Evolutionary conservation across 2,113 vertebrate genomes (phyloP), one percentile per base, ranked within the genome.

Genomic region (Ceyx margarethae): DNA sequence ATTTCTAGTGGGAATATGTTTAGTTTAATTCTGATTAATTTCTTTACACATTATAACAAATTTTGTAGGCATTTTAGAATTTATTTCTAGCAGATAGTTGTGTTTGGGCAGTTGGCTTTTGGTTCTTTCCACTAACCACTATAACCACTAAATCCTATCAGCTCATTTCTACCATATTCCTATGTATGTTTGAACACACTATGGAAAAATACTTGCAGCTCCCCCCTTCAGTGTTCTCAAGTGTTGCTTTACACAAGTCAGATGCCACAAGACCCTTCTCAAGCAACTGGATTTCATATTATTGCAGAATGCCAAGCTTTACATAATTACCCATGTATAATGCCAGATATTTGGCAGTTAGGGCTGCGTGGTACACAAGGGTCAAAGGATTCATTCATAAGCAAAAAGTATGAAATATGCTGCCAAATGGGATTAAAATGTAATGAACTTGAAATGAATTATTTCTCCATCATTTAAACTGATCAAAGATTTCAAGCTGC

Each of bases 331-430:
- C 50, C 25, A 57, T 87, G 87, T 73, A 85, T 62, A 87, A 91
- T 57, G n/a, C 28, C 50, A 76, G 22, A 83, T 72, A 91, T 57
- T 66, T 73, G 51, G 31, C 75, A 84, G 19, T 68, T 78, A 58
- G 1, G 62, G 37, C 46, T 68, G 20, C 28, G 14, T 15, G 22
- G 22, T 26, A 87, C 17, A 85, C 54, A 77, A 60, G 4, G 17
- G 68, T 90, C 87, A 86, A 92, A 92, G 37, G 84, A 90, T 67
- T 71, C 60, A 78, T 81, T 81, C 81, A 78, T 40, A 81, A 90
- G 69, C 43, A 77, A 83, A 85, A 86, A 29, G 13, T 23, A 67
- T 2, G 4, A 92, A 86, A 75, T 72, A 68, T 7, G 78, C 25
- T 67, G 45, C 42, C 43, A 95, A 92, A 33, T 37, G 19, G 8